Evolutionary conservation across 2,113 vertebrate species (phyloP), one percentile per base, ranked within the genome.

Genomic region (Sorex araneus): DNA sequence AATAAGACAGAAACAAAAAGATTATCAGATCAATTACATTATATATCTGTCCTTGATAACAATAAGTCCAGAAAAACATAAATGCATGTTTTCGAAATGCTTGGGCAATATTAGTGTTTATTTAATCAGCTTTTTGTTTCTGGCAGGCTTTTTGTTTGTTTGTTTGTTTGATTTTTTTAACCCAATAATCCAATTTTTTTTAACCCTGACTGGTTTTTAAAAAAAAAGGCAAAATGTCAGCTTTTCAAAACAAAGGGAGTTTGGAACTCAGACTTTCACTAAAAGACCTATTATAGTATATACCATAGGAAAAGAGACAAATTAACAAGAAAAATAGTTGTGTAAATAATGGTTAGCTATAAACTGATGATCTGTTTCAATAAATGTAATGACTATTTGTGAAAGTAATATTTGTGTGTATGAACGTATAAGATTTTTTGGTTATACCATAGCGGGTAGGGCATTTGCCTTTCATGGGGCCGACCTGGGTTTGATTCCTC

Each of bases 161-260:
- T 40, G 40, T 4, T 82, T 79, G n/a, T n/a, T n/a, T n/a, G n/a
- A n/a, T n/a, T 86, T 90, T 78, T 93, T 6, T 12, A 94, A 47
- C 25, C 54, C 15, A 57, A 57, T 57, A 81, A n/a, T n/a, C n/a
- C n/a, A n/a, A n/a, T n/a, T n/a, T n/a, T n/a, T n/a, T n/a, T n/a
- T n/a, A n/a, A n/a, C n/a, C n/a, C n/a, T n/a, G n/a, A n/a, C n/a
- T n/a, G n/a, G n/a, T n/a, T n/a, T n/a, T n/a, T n/a, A n/a, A 50
- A 78, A 69, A 21, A n/a, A 77, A 81, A 74, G 67, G 54, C 36
- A 92, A 94, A 96, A 86, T n/a, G 43, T 8, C 82, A 87, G 43
- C 6, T 28, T 67, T 92, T 78, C 27, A 75, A 87, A 84, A 54
- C 47, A 80, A 87, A 87, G 6, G 6, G 6, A 87, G 15, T 47